phyloP scores from a whole-genome alignment of 2,797 vertebrate species.

The Phylloscopus collybita region DNA sequence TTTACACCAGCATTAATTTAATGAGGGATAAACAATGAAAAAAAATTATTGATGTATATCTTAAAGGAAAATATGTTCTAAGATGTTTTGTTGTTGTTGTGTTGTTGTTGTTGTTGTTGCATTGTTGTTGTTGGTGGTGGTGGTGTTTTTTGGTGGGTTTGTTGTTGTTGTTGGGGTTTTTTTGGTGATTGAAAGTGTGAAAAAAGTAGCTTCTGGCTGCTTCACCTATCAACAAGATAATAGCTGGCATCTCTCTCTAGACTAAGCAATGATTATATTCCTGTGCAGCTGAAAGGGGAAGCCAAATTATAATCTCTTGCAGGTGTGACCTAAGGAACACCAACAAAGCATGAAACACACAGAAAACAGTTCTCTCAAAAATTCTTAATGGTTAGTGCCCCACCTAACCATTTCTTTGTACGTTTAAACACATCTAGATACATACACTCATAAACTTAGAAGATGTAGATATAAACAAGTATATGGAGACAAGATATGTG shows the following conservation, averaged over 20 bases:
- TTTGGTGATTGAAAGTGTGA: not conserved
- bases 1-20: not conserved
- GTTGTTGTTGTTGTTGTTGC: too few relatives aligned
- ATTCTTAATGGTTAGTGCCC: not conserved
- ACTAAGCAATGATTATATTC: conserved; percentile 7
- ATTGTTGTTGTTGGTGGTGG: too few relatives aligned
- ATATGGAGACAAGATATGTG: not conserved
- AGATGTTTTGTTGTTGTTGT: too few relatives aligned
- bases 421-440: not conserved
- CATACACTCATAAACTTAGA: not conserved
- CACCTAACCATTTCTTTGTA: not conserved
- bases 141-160: not conserved
- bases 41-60: not conserved
- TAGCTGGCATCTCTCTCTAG: not conserved
- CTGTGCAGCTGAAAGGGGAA: not conserved
- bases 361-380: not conserved
- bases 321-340: not conserved
- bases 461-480: not conserved
- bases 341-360: not conserved
- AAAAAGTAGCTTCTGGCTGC: not conserved
- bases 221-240: not conserved
- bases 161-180: not conserved
- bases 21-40: conserved; percentile 25
- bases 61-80: conserved; percentile 42
- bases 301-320: not conserved